These are phyloP conservation scores for Corythornis vintsioides DNA, from an alignment of 2,113 vertebrate genomes.

Conservation along the genomic window DNA sequence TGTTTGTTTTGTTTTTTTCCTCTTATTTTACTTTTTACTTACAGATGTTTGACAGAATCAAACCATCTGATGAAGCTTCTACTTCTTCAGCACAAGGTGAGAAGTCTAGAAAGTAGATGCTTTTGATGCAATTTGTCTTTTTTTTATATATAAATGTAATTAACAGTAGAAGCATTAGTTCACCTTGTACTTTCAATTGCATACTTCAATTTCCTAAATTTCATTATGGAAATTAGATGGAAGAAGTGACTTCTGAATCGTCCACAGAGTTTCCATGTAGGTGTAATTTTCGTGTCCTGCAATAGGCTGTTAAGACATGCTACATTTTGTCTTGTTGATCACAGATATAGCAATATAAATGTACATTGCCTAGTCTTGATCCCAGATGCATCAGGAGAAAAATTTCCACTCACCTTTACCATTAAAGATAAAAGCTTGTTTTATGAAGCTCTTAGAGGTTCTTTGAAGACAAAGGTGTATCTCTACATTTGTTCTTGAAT, in stretches of 20 bases:
- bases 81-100: conserved; percentile 77
- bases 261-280: background rate
- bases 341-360: background rate
- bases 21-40: conserved; percentile 40
- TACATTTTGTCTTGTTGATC: background rate
- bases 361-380: background rate
- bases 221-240: background rate
- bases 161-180: background rate
- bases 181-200: background rate
- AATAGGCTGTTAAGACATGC: background rate
- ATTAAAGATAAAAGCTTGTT: background rate
- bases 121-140: background rate
- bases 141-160: background rate
- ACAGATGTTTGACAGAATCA: conserved; percentile 76
- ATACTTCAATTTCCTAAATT: background rate
- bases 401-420: background rate
- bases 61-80: conserved; percentile 72
- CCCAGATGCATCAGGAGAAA: background rate
- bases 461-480: background rate
- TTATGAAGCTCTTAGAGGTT: background rate
- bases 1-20: background rate
- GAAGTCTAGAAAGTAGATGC: background rate
- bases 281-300: background rate
- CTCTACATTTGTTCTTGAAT: background rate
- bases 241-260: background rate